Percentiles rank a stretch among this genome's conserved stretches.
Conservation (phyloP, 2,113 vertebrate species). For the Pao palembangensis region DNA sequence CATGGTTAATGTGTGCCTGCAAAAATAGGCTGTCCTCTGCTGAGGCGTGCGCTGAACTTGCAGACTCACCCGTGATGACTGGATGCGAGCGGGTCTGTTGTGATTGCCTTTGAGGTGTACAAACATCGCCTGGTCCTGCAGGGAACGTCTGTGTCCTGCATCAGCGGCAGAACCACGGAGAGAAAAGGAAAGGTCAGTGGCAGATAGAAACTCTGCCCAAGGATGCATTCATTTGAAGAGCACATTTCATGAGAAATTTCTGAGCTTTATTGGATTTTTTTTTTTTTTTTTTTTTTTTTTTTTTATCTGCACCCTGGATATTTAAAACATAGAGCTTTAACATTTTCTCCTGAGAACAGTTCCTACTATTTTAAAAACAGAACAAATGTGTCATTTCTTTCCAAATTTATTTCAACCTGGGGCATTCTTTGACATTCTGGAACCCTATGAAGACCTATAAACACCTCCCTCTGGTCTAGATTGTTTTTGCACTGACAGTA, state of each 20-base stretch:
- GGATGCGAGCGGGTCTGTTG: slow-evolving; percentile 70
- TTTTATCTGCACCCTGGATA: too few relatives aligned
- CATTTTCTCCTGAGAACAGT: neutral
- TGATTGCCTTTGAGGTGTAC: slow-evolving; percentile 31
- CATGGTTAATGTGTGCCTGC: neutral
- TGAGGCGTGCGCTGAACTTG: slow-evolving; percentile 3
- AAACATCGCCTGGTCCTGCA: slow-evolving; percentile 16
- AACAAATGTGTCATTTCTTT: too few relatives aligned
- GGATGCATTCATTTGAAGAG: neutral
- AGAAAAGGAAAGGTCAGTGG: slow-evolving; percentile 1
- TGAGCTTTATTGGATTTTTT: too few relatives aligned
- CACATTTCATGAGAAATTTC: neutral
- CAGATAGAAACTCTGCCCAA: slow-evolving; percentile 1
- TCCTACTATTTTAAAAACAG: too few relatives aligned
- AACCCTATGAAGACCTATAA: too few relatives aligned
- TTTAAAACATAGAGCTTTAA: neutral
- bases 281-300: too few relatives aligned
- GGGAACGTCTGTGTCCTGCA: slow-evolving; percentile 38
- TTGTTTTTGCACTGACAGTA: slow-evolving; percentile 5
- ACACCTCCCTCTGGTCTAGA: slow-evolving; percentile 22
- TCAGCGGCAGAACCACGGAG: slow-evolving; percentile 23
- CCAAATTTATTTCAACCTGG: too few relatives aligned
- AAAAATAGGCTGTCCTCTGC: neutral
- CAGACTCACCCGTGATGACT: slow-evolving; percentile 79
- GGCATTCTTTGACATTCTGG: too few relatives aligned